Conservation (phyloP, 2,113 vertebrate genomes). For the Pseudorectes ferrugineus region DNA sequence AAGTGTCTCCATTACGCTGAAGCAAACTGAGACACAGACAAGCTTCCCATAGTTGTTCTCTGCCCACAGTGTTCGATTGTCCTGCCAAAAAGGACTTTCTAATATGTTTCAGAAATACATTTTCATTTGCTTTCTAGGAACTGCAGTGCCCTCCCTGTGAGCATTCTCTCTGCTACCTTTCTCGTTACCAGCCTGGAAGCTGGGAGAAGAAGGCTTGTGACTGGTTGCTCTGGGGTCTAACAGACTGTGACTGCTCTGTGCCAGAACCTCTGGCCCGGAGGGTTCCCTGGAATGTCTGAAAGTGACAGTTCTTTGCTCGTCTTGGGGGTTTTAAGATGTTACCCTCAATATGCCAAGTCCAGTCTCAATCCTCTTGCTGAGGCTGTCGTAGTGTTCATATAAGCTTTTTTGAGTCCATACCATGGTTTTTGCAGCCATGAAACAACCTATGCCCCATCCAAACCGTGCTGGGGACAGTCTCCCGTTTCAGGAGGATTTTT, state of each 20-base stretch:
- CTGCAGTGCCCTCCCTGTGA: neutral
- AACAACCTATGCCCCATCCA: neutral
- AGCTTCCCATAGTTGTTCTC: neutral
- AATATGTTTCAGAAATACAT: rapidly evolving
- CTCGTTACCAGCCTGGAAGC: neutral
- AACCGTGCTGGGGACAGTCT: rapidly evolving
- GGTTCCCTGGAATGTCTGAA: neutral
- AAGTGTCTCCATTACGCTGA: neutral
- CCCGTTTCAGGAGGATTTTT: neutral
- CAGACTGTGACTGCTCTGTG: neutral
- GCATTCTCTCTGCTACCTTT: neutral
- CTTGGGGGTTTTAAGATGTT: neutral
- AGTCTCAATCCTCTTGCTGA: neutral
- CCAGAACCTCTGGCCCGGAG: neutral
- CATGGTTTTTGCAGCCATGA: neutral
- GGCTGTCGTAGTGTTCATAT: neutral
- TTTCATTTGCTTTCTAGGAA: constrained; percentile 12
- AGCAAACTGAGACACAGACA: neutral
- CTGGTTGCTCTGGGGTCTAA: neutral
- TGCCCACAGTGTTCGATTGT: rapidly evolving
- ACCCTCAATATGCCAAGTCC: constrained; percentile 17
- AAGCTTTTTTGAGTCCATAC: rapidly evolving
- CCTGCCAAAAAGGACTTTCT: neutral
- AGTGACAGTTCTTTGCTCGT: neutral
- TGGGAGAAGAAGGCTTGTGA: neutral